Evolutionary conservation across 2,888 invertebrate species (phyloP).

Genomic region (Seladonia tumulorum): DNA sequence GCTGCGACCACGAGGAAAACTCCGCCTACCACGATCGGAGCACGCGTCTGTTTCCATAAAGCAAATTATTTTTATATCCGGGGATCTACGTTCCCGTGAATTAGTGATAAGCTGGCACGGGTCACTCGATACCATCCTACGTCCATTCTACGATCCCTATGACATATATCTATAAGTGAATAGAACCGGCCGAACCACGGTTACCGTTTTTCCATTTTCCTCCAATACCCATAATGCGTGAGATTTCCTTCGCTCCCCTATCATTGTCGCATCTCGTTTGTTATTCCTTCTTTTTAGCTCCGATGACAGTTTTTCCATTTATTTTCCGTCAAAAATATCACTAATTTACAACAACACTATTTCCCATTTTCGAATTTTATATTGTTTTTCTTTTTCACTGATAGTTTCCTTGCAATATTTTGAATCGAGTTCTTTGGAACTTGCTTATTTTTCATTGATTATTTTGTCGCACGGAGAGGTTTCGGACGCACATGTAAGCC

Average conservation of each 20-base stretch:
- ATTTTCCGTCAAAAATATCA: background rate
- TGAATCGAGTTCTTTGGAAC: background rate
- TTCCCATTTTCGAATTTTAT: background rate
- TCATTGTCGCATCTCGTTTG: slow-evolving; percentile 21
- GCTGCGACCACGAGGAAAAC: slow-evolving; percentile 56
- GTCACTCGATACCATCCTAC: slow-evolving; percentile 74
- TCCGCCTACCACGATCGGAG: slow-evolving; percentile 58
- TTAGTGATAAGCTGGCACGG: slow-evolving; percentile 80
- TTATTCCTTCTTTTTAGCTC: slow-evolving; percentile 23
- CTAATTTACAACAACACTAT: background rate
- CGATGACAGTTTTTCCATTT: background rate
- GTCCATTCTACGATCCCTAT: slow-evolving; percentile 69
- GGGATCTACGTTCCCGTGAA: slow-evolving; percentile 79
- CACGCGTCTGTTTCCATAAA: slow-evolving; percentile 83
- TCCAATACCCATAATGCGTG: slow-evolving; percentile 55
- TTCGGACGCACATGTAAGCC: background rate
- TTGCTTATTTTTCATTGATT: background rate
- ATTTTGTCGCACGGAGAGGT: background rate
- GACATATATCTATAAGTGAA: slow-evolving; percentile 66
- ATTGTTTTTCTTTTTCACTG: no score
- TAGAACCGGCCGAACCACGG: slow-evolving; percentile 58
- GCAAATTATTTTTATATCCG: slow-evolving; percentile 83
- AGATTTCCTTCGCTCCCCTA: slow-evolving; percentile 69
- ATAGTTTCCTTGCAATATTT: no score
- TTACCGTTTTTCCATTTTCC: slow-evolving; percentile 64